Base-by-base conservation (phyloP, 2,888 invertebrate genomes). In the Epinotia brunnichana region DNA sequence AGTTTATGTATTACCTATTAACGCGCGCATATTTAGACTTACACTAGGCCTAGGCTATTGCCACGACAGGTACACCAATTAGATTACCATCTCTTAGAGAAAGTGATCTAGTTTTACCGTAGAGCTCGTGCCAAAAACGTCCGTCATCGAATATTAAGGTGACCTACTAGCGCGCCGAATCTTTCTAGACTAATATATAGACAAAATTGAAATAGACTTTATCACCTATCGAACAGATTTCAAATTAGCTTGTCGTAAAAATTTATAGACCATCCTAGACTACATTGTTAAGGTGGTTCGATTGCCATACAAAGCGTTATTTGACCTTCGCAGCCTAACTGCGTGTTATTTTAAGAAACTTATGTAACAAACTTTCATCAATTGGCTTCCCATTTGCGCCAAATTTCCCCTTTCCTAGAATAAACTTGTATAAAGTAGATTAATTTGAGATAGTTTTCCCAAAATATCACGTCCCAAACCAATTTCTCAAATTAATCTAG, bases 91-190 rank as follows among this genome's bases (percentile, higher is more conserved):
- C 64, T 63, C 35, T 56, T 2, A 48, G 68, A 68, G 72, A 73
- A 73, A 73, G 72, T 73, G 60, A 44, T 73, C 69, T 44, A 59
- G 63, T 53, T 73, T 4, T 21, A 53, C 11, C n/a, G 19, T 9
- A 41, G 66, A 60, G 24, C 70, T 17, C 70, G 71, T 48, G 71
- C 74, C 68, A 69, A 74, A 74, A 69, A 60, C 21, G 69, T 67
- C 62, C 54, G 57, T 53, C 70, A 66, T 4, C 51, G 53, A 66
- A 74, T 70, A n/a, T n/a, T n/a, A 59, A 15, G 63, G 64, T 51
- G 63, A 68, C 69, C 68, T 44, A 72, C 44, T 69, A 68, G 41
- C 29, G 24, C 29, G 15, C 13, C 54, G 56, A 51, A 39, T 56
- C 53, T 68, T 68, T 68, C 60, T 72, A 72, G 67, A 62, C 63